Evolutionary conservation across 2,888 invertebrate genomes (phyloP).

Genomic region (Brachynemurus nebulosus): DNA sequence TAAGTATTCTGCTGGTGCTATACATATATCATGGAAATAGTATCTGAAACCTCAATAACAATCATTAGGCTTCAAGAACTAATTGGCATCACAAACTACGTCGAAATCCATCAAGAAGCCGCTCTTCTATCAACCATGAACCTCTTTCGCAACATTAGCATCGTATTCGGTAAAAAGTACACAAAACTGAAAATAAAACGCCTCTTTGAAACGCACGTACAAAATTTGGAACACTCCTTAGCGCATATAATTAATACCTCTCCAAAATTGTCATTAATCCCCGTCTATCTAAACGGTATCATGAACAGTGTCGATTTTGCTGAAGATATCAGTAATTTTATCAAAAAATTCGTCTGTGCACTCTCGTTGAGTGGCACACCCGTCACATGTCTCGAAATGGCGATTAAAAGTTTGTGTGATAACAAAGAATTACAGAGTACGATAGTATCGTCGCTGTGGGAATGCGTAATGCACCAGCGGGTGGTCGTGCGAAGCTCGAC

Average conservation of each 20-base stretch:
- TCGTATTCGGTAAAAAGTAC: conserved; percentile 52
- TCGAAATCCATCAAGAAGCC: conserved; percentile 37
- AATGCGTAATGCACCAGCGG: conserved; percentile 50
- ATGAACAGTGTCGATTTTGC: conserved; percentile 36
- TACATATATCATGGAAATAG: too few species aligned
- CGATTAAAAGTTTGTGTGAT: conserved; percentile 28
- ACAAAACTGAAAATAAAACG: conserved; percentile 41
- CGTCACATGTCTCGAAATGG: conserved; percentile 30
- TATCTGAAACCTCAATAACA: too few species aligned
- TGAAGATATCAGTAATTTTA: conserved; percentile 36
- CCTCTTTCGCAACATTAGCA: conserved; percentile 42
- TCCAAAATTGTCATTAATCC: conserved; percentile 42
- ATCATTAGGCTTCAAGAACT: conserved; percentile 41
- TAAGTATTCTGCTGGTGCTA: conserved; percentile 30
- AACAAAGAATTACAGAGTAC: conserved; percentile 35
- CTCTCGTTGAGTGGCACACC: conserved; percentile 39
- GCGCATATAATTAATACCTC: conserved; percentile 35
- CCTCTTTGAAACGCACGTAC: conserved; percentile 40
- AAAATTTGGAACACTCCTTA: conserved; percentile 45
- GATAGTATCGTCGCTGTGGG: conserved; percentile 46
- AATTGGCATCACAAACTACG: conserved; percentile 38
- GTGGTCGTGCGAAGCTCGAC: conserved; percentile 44
- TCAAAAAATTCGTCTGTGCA: conserved; percentile 42
- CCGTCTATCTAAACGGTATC: conserved; percentile 44
- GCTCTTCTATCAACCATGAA: conserved; percentile 38